A percentile compares a stretch with the other conserved stretches of the same genome.
Evolutionary conservation across 2,113 vertebrate genomes (phyloP).

Genomic region (Saccopteryx leptura): DNA sequence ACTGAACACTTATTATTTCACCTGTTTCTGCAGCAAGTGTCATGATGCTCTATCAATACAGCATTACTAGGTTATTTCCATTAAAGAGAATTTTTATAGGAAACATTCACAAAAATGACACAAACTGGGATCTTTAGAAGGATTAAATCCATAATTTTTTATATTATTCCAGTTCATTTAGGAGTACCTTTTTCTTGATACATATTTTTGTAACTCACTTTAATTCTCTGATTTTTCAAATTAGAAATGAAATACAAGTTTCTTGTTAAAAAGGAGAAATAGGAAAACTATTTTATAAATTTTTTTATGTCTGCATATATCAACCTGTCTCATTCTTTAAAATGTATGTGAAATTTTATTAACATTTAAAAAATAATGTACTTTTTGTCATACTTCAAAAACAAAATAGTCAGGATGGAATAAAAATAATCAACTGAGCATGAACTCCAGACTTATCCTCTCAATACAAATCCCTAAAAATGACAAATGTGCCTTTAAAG

Average conservation of each 20-base stretch:
- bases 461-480: not conserved
- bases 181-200: slow-evolving; percentile 47
- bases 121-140: not conserved
- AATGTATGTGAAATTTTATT: not conserved
- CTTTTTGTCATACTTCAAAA: slow-evolving; percentile 14
- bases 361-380: not conserved
- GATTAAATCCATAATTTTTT: not conserved
- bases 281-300: not conserved
- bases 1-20: not conserved
- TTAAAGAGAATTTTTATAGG: not conserved
- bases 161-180: not conserved
- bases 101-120: slow-evolving; percentile 1
- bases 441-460: not conserved
- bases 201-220: not conserved
- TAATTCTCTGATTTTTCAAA: not conserved
- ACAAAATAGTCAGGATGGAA: not conserved
- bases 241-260: slow-evolving; percentile 20
- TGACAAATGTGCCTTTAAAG: not conserved
- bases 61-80: not conserved
- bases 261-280: not conserved
- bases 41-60: not conserved
- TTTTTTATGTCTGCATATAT: not conserved
- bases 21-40: not conserved
- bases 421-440: not conserved
- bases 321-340: not conserved